Evolutionary conservation across 37 sponge, comb jelly and placozoan species (phyloP).

Genomic region (Haliclona indistincta): DNA sequence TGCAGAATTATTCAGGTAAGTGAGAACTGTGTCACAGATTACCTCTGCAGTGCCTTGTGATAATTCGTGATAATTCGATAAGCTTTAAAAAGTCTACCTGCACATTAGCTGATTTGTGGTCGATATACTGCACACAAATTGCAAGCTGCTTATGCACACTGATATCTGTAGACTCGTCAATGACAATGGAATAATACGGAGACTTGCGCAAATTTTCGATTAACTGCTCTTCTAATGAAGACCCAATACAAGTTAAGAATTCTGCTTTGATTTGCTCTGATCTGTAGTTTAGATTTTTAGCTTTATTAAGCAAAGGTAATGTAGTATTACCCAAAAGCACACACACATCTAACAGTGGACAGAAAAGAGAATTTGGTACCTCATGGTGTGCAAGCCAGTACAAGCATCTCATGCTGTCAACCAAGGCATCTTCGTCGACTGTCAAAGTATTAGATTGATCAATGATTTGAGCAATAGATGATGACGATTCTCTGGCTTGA

Average conservation of each 20-base stretch:
- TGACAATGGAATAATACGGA: conserved; percentile 33
- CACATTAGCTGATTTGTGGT: neutral
- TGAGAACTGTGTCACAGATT: conserved; percentile 6
- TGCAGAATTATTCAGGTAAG: neutral
- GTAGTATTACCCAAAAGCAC: conserved; percentile 30
- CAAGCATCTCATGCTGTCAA: conserved; percentile 17
- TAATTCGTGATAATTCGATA: too few species aligned
- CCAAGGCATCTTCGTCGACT: conserved; percentile 14
- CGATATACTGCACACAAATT: conserved; percentile 13
- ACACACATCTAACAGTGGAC: conserved; percentile 28
- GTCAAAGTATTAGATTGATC: neutral
- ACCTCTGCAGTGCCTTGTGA: conserved; percentile 7
- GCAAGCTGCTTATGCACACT: conserved; percentile 15
- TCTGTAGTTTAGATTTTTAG: conserved; percentile 22
- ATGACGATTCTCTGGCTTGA: conserved; percentile 10
- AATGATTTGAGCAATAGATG: neutral
- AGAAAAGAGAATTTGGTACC: conserved; percentile 29
- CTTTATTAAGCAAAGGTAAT: conserved; percentile 13
- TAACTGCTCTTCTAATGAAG: conserved; percentile 35
- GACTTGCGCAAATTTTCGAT: conserved; percentile 11
- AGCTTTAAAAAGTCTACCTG: neutral
- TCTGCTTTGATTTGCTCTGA: conserved; percentile 46
- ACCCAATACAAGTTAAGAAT: conserved; percentile 21
- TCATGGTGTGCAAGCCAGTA: conserved; percentile 63
- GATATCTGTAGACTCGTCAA: conserved; percentile 42